Evolutionary conservation across 2,113 vertebrate genomes (phyloP), one percentile per base, ranked within the genome.

Genomic region (Epinephelus moara): DNA sequence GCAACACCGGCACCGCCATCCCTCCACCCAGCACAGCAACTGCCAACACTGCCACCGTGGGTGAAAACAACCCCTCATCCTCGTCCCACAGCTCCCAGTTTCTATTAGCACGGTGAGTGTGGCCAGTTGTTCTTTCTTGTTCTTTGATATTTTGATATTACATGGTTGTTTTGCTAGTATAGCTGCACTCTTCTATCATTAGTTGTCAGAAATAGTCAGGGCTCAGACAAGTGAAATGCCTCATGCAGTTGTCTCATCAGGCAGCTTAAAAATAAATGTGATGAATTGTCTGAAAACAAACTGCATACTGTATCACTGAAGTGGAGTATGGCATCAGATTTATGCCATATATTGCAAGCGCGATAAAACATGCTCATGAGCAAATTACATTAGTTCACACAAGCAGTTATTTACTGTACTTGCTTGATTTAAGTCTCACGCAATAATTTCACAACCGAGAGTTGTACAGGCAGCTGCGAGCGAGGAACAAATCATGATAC

Each of bases 1-100:
- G 97, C 93, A 98, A 96, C 82, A 95, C 96, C 86, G 97, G 95
- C 93, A 94, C 96, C 91, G 93, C 96, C 88, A 92, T 98, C 93
- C 95, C 97, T 73, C 97, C 97, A 33, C 96, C 98, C 82, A 96
- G 93, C 75, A 92, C 97, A 17, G 94, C 96, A 19, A 90, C 97
- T 1, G 90, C 96, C 94, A 98, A 96, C 95, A 94, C 95, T 67
- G 95, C 96, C 42, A 64, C 79, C 0, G 96, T 91, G 84, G 96
- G 96, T 12, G 98, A 99, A 80, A 97, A 93, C 96, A 98, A 96
- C 91, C 96, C 96, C 78, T 95, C 97, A 14, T 91, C 96, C 89
- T 93, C 96, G 71, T 93, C 96, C 91, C 97, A 99, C 92, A 98
- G 95, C 89, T 98, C 98, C 92, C 98, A 99, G 93, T 99, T 99